These are phyloP conservation scores for Diploptera punctata DNA, from an alignment of 2,888 invertebrate genomes.

Conservation along the genomic window DNA sequence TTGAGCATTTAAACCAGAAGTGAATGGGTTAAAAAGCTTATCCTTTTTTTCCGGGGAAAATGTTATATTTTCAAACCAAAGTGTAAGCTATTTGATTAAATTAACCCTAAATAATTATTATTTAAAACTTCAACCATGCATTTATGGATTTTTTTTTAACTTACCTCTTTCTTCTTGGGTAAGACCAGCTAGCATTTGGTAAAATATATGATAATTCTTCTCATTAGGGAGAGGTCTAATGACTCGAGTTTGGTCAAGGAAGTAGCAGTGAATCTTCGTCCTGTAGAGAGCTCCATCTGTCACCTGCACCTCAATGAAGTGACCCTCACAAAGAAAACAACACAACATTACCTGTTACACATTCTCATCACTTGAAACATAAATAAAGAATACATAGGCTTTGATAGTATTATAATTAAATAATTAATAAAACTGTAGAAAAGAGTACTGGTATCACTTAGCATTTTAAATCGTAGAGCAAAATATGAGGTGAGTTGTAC, in stretches of 20 bases:
- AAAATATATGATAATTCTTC: constrained; percentile 97
- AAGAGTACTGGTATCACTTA: no score
- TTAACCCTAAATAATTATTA: no score
- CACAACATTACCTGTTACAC: background rate
- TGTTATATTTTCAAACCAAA: no score
- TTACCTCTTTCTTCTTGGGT: constrained; percentile 80
- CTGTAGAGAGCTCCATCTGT: constrained; percentile 93
- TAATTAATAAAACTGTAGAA: constrained; percentile 25
- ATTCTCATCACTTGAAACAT: background rate
- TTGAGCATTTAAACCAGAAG: no score
- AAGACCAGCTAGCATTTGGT: constrained; percentile 92
- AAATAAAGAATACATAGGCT: background rate
- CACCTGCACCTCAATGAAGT: constrained; percentile 95
- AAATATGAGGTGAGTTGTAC: no score
- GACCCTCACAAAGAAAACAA: constrained; percentile 68
- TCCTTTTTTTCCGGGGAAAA: no score
- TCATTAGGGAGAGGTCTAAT: constrained; percentile 85
- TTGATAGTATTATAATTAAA: constrained; percentile 20
- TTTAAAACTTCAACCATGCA: no score
- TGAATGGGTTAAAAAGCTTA: no score
- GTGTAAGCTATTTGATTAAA: no score
- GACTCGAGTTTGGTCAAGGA: constrained; percentile 92
- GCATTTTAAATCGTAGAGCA: no score
- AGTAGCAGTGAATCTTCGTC: constrained; percentile 96
- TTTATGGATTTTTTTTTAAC: no score